Base-by-base conservation (phyloP, 30 jellyfish, hydroid and myxozoan species). In the Chironex yamaguchii region DNA sequence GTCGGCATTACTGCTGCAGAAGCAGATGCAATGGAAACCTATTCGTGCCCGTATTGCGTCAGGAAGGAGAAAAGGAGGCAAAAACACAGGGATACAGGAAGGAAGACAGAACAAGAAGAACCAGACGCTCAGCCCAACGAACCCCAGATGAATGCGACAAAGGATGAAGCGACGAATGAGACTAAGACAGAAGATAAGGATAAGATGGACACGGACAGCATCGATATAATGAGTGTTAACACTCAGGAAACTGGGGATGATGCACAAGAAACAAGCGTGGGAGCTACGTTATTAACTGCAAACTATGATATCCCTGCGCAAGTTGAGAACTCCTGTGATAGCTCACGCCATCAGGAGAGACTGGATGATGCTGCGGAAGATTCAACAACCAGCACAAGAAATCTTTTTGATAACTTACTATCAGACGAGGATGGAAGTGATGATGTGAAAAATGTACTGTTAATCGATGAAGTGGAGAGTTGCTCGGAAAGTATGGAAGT, bases 1-100 rank as follows among this genome's bases (percentile, higher is more conserved):
- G 91, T 94, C 49, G 97, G 96, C 36, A 86, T 94, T n/a, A 94
- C 98, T 14, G 99, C 99, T 4, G 90, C 84, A 54, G 99, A 86
- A 53, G 99, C 99, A 17, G 96, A 77, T 77, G 93, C 90, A 4
- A 86, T 91, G 88, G 99, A 89, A 13, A 96, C 91, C 29, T 94
- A 94, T 85, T 73, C 52, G 1, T 94, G 99, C 71, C 92, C 95
- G 52, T 49, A 53, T 23, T 94, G 99, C 33, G 78, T 12, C 23
- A 62, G 58, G 17, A 42, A 42, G 58, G 58, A 42, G 9, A 42
- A 42, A 42, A 42, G 17, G 58, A 42, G 17, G 17, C 58, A 9
- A 42, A 42, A 42, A 17, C 13, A 17, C 9, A 42, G 17, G 58
- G 58, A 42, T 42, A 42, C 17, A 6, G 17, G 13, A 9, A 42